These are phyloP conservation scores for Tragelaphus strepsiceros DNA, from an alignment of 2,113 vertebrate genomes.

Conservation along the genomic window DNA sequence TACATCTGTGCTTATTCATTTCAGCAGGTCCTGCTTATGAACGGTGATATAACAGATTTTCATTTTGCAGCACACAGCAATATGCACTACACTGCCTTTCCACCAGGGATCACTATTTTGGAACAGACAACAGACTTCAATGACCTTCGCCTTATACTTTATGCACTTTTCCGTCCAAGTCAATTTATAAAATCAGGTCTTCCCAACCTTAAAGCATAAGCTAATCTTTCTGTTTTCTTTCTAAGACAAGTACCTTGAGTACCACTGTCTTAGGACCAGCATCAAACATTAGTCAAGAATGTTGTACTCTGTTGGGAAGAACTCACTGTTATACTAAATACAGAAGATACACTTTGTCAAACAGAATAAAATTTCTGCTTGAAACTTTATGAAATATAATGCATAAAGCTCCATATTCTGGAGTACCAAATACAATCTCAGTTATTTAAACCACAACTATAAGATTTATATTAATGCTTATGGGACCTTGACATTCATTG, in stretches of 20 bases:
- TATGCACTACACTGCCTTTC: constrained; percentile 47
- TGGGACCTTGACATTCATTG: not conserved
- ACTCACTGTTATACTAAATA: constrained; percentile 49
- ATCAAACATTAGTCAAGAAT: constrained; percentile 37
- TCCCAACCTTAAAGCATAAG: constrained; percentile 36
- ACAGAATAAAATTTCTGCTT: not conserved
- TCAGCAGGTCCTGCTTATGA: constrained; percentile 39
- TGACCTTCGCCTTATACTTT: constrained; percentile 52
- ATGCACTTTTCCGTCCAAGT: constrained; percentile 56
- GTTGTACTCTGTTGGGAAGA: constrained; percentile 4
- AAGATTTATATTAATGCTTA: not conserved
- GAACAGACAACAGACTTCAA: constrained; percentile 20
- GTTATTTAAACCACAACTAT: constrained; percentile 1
- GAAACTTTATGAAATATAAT: not conserved
- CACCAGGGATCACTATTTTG: constrained; percentile 44
- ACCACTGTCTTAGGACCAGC: not conserved
- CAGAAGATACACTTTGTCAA: not conserved
- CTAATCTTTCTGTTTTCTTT: not conserved
- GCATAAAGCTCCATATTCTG: constrained; percentile 12
- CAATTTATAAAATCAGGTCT: constrained; percentile 33
- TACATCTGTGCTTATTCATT: constrained; percentile 67
- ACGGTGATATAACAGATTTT: constrained; percentile 27
- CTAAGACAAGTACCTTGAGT: constrained; percentile 15
- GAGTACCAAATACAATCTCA: not conserved
- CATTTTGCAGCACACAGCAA: not conserved